These are phyloP conservation scores for Plestiodon gilberti DNA, from an alignment of 2,113 vertebrate genomes.

Conservation along the genomic window DNA sequence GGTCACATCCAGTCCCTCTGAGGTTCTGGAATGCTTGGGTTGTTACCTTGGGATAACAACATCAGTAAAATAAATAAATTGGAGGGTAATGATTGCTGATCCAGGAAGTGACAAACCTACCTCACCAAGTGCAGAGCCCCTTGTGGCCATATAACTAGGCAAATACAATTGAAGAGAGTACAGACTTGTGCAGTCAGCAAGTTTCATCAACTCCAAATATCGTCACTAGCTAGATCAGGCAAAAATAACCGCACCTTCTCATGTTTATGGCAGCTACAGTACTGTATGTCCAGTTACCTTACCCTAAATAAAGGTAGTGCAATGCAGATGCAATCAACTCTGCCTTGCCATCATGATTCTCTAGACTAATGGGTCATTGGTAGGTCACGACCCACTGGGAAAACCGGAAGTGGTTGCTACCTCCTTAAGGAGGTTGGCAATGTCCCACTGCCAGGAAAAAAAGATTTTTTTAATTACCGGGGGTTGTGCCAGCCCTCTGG, in stretches of 20 bases:
- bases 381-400: no score
- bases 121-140: not conserved
- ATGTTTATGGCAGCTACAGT: not conserved
- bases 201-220: not conserved
- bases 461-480: no score
- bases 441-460: no score
- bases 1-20: not conserved
- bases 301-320: not conserved
- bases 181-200: not conserved
- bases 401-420: no score
- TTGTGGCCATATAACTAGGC: not conserved
- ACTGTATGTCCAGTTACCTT: not conserved
- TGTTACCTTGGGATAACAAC: not conserved
- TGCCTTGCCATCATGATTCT: not conserved
- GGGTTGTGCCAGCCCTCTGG: no score
- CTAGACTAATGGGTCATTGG: no score
- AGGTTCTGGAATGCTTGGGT: not conserved
- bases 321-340: not conserved
- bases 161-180: not conserved
- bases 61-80: not conserved
- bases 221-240: not conserved
- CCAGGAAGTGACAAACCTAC: not conserved
- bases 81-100: not conserved
- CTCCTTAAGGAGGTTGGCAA: no score
- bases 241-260: not conserved